Conservation (phyloP, 2,888 invertebrate genomes). For the Dynastes tityus region DNA sequence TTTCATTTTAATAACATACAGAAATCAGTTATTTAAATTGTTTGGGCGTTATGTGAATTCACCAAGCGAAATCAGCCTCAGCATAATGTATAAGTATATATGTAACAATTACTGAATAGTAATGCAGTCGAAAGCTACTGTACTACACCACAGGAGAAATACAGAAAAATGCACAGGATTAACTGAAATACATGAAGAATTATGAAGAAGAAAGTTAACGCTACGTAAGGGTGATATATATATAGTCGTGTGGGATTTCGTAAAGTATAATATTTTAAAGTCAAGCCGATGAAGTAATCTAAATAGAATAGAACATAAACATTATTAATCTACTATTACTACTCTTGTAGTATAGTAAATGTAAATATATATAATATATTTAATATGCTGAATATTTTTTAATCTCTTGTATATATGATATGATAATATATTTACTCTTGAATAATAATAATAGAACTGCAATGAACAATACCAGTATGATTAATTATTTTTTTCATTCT, state of each 20-base stretch:
- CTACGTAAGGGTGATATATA: slow-evolving; percentile 17
- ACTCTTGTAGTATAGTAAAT: slow-evolving; percentile 52
- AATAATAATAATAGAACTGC: slow-evolving; percentile 34
- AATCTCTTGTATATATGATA: slow-evolving; percentile 52
- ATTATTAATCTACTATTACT: slow-evolving; percentile 37
- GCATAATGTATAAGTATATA: slow-evolving; percentile 6
- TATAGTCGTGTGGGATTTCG: slow-evolving; percentile 36
- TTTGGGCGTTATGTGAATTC: slow-evolving; percentile 15
- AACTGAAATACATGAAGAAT: slow-evolving; percentile 4
- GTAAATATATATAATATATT: slow-evolving; percentile 53
- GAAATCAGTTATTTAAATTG: slow-evolving; percentile 19
- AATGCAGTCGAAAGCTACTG: neutral
- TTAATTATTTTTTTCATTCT: slow-evolving; percentile 40
- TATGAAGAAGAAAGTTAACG: slow-evolving; percentile 7
- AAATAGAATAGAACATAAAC: slow-evolving; percentile 22
- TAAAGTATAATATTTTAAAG: slow-evolving; percentile 25
- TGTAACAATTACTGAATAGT: neutral
- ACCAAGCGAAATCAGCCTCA: slow-evolving; percentile 13
- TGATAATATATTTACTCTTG: slow-evolving; percentile 42
- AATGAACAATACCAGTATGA: slow-evolving; percentile 39
- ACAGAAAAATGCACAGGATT: neutral
- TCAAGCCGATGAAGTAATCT: slow-evolving; percentile 25
- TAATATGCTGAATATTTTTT: slow-evolving; percentile 54
- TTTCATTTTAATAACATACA: slow-evolving; percentile 35
- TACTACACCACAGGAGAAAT: neutral